Evolutionary conservation across 2,113 vertebrate species (phyloP).

Genomic region (Leucosticte australis): DNA sequence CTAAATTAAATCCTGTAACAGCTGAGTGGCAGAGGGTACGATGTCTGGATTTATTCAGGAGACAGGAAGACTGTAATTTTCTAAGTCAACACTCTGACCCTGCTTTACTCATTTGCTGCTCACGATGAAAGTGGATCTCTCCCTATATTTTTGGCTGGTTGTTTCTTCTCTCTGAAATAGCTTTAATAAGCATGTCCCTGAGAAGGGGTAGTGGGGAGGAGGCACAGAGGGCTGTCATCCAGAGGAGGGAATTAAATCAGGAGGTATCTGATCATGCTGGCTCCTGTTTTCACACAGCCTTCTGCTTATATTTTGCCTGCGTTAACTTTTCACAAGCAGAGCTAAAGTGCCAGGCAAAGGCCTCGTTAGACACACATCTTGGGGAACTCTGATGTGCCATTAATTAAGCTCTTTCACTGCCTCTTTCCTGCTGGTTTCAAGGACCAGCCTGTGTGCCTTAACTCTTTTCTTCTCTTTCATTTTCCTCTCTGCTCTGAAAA

Average conservation of each 20-base stretch:
- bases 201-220: neutral
- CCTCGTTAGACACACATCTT: constrained; percentile 39
- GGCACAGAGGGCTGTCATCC: constrained; percentile 15
- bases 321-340: constrained; percentile 2
- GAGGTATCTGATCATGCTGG: constrained; percentile 35
- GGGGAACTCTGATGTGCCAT: constrained; percentile 34
- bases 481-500: neutral
- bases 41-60: constrained; percentile 72
- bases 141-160: constrained; percentile 15
- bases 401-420: constrained; percentile 55
- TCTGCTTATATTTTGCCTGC: constrained; percentile 16
- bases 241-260: constrained; percentile 65
- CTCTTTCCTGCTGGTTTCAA: constrained; percentile 46
- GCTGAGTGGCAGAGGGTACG: constrained; percentile 55
- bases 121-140: constrained; percentile 58
- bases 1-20: constrained; percentile 76
- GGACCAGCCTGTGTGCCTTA: neutral
- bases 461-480: constrained; percentile 45
- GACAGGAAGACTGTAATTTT: constrained; percentile 73
- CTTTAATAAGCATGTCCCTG: constrained; percentile 22
- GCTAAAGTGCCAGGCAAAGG: neutral
- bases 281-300: constrained; percentile 34
- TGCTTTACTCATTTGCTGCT: constrained; percentile 57
- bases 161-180: constrained; percentile 43
- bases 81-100: constrained; percentile 74